Evolutionary conservation across 2,888 invertebrate genomes (phyloP).

Genomic region (Amblyteles armatorius): DNA sequence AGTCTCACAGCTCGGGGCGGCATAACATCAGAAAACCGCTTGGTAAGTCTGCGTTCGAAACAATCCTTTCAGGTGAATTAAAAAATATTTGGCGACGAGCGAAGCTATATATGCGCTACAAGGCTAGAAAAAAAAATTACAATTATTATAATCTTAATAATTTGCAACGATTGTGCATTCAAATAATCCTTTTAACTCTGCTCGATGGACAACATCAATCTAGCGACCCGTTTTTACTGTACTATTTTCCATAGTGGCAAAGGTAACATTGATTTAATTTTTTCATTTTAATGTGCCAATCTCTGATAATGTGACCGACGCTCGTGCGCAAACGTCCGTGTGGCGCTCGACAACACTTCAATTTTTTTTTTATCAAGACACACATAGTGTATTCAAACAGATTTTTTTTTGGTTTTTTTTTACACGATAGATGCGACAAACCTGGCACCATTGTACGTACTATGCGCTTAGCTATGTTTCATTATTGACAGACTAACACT

Average conservation of each 20-base stretch:
- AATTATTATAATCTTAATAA: not conserved
- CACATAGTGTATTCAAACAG: constrained; percentile 32
- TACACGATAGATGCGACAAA: constrained; percentile 42
- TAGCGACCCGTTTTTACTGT: constrained; percentile 45
- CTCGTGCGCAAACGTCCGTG: not conserved
- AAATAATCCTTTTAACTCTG: constrained; percentile 17
- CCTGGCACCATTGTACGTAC: constrained; percentile 65
- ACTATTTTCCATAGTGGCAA: constrained; percentile 56
- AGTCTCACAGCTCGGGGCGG: constrained; percentile 82
- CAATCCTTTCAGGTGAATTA: constrained; percentile 54
- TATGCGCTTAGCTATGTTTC: constrained; percentile 53
- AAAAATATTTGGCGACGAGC: constrained; percentile 29
- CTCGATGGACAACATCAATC: constrained; percentile 39
- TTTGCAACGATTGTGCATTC: constrained; percentile 44
- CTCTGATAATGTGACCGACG: constrained; percentile 13
- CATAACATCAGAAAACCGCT: constrained; percentile 86
- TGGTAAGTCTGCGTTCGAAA: constrained; percentile 84
- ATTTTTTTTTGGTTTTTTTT: constrained; percentile 18
- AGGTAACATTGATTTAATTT: constrained; percentile 59
- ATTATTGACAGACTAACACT: constrained; percentile 41
- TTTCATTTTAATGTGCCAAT: constrained; percentile 28
- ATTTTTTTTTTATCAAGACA: constrained; percentile 7
- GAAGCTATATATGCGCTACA: constrained; percentile 3
- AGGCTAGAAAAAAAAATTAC: not conserved
- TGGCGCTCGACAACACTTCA: not conserved